Base-by-base conservation (phyloP, 2,113 vertebrate genomes). In the Phylloscopus trochiloides region DNA sequence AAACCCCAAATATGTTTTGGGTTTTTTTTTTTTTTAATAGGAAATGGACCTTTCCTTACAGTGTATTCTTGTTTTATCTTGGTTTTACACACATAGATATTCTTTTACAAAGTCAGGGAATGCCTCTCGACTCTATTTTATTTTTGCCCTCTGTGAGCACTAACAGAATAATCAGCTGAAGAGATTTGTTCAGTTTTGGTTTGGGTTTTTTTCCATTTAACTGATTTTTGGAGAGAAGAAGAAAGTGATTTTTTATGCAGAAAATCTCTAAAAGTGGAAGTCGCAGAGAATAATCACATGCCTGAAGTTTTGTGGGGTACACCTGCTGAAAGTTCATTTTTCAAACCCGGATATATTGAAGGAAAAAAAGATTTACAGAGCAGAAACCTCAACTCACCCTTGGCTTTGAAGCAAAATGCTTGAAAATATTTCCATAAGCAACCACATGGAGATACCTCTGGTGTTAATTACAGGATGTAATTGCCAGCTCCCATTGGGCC, bases 251-350 rank as follows among this genome's bases (percentile, higher is more conserved):
- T 86, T 63, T 43, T 66, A 9, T 19, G 40, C 51, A 94, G 78
- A 77, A 91, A 67, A 77, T 43, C 24, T 86, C 78, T 83, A 48
- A 63, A 96, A 77, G 61, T 92, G 61, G 62, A 88, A 92, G 43
- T 70, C 75, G 59, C 26, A 51, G 78, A 59, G 48, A 80, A 66
- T 67, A 92, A 62, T 90, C 71, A 70, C 18, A 10, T 65, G 32
- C 34, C 57, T 86, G 54, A 47, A 57, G 45, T 31, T 72, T 90
- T 82, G 24, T 70, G 66, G 58, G 66, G 9, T 92, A 86, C 54
- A 66, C 14, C 32, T 80, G 74, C 55, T 92, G 75, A 77, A 94
- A 86, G 12, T 58, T 57, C 38, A 47, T 40, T 92, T 34, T 88
- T 61, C 36, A 82, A 38, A 25, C 54, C 14, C 5, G 45, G n/a